A percentile compares a stretch with the other conserved stretches of the same genome.
phyloP scores from a whole-genome alignment of 2,888 invertebrate genomes.

The Allacma fusca region DNA sequence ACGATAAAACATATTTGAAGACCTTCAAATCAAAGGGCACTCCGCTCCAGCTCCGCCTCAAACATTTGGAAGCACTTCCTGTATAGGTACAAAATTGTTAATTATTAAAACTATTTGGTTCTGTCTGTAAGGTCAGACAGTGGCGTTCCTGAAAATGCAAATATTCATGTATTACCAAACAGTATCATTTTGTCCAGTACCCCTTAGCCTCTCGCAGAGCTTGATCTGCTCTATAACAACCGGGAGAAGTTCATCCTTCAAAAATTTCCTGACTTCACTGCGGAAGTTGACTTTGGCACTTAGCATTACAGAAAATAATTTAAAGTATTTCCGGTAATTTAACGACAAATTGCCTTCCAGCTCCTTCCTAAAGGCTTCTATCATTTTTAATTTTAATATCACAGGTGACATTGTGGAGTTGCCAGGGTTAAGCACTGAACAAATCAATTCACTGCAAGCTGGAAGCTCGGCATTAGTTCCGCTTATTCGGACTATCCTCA shows the following conservation, averaged over 20 bases:
- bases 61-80: not conserved
- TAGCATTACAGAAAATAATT: not conserved
- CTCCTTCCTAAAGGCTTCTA: constrained; percentile 38
- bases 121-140: too few species aligned
- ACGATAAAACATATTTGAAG: too few species aligned
- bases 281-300: not conserved
- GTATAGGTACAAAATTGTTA: too few species aligned
- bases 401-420: not conserved
- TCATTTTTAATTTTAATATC: not conserved
- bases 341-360: constrained; percentile 30
- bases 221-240: constrained; percentile 40
- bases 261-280: not conserved
- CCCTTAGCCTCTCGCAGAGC: constrained; percentile 44
- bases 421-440: constrained; percentile 20
- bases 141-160: not conserved
- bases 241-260: constrained; percentile 43
- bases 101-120: too few species aligned
- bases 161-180: not conserved
- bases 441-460: constrained; percentile 11
- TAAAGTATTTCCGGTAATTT: constrained; percentile 27
- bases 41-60: not conserved
- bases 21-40: not conserved
- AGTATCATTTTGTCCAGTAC: constrained; percentile 46
- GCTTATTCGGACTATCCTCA: constrained; percentile 20
- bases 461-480: not conserved